Percentiles rank a stretch among this genome's conserved stretches.
These are phyloP conservation scores for Sebastes vulpes DNA, from an alignment of 2,797 vertebrate genomes.

Conservation along the genomic window DNA sequence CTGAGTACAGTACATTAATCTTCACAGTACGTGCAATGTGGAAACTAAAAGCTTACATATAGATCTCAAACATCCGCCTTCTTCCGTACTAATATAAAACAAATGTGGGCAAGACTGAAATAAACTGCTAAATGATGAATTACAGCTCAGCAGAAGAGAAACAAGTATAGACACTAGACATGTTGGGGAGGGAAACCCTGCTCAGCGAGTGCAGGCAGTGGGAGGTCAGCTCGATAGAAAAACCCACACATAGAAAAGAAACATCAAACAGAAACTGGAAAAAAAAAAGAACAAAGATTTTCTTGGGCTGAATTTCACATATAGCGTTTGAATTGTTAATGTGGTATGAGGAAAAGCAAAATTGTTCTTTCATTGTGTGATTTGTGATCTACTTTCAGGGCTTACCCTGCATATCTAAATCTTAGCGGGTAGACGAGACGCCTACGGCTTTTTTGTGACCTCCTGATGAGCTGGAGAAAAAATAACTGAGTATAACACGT, in stretches of 20 bases:
- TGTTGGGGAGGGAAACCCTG: slow-evolving; percentile 24
- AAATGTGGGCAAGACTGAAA: slow-evolving; percentile 48
- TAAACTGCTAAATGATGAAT: slow-evolving; percentile 50
- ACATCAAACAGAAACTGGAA: slow-evolving; percentile 52
- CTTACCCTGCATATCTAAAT: slow-evolving; percentile 35
- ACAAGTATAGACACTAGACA: slow-evolving; percentile 42
- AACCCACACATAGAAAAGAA: slow-evolving; percentile 49
- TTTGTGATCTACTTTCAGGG: slow-evolving; percentile 29
- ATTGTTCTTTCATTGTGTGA: slow-evolving; percentile 41
- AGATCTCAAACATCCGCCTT: slow-evolving; percentile 21
- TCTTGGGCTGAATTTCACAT: slow-evolving; percentile 37
- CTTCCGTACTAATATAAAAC: slow-evolving; percentile 37
- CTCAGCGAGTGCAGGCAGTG: slow-evolving; percentile 40
- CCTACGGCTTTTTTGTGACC: slow-evolving; percentile 50
- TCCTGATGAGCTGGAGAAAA: slow-evolving; percentile 42
- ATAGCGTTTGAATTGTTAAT: slow-evolving; percentile 60
- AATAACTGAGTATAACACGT: slow-evolving; percentile 3
- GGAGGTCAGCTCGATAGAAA: slow-evolving; percentile 49
- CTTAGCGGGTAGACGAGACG: slow-evolving; percentile 21
- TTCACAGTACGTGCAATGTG: background rate
- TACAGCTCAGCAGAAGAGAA: slow-evolving; percentile 36
- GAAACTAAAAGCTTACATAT: slow-evolving; percentile 13
- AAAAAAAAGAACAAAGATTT: slow-evolving; percentile 61
- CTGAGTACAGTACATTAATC: slow-evolving; percentile 20
- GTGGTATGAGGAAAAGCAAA: slow-evolving; percentile 24